A percentile compares a stretch with the other conserved stretches of the same genome.
phyloP scores from a whole-genome alignment of 1,140 invertebrate genomes.

The Zaprionus nigranus region DNA sequence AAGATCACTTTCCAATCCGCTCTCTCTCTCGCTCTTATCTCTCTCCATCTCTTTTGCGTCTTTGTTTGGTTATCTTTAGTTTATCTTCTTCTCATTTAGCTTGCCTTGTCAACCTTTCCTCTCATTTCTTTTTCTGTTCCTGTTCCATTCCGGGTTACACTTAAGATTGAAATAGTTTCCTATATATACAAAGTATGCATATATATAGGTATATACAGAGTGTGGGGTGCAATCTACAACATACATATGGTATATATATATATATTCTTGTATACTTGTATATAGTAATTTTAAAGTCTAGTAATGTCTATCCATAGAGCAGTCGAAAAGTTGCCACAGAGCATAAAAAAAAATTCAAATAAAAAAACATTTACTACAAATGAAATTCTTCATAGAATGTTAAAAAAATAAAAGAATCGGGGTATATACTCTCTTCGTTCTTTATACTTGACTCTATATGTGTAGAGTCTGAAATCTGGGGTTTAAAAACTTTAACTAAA shows the following conservation, averaged over 20 bases:
- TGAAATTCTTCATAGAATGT: not conserved
- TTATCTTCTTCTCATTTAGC: not conserved
- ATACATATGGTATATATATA: not conserved
- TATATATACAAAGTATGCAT: constrained; percentile 9
- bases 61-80: not conserved
- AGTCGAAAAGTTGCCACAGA: not conserved
- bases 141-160: not conserved
- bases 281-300: constrained; percentile 1
- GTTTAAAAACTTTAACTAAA: not conserved
- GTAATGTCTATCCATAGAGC: constrained; percentile 7
- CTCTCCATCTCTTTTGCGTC: constrained; percentile 1
- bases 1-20: constrained; percentile 29
- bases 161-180: not conserved
- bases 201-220: constrained; percentile 14
- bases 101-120: too few relatives aligned
- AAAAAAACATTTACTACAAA: not conserved
- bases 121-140: not conserved
- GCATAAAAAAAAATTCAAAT: not conserved
- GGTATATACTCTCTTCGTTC: not conserved
- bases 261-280: not conserved
- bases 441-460: not conserved
- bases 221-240: not conserved
- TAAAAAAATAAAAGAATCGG: not conserved
- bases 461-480: not conserved
- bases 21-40: constrained; percentile 7